These are phyloP conservation scores for Blastomussa wellsi DNA, from an alignment of 92 coral and sea anemone species.

Conservation along the genomic window DNA sequence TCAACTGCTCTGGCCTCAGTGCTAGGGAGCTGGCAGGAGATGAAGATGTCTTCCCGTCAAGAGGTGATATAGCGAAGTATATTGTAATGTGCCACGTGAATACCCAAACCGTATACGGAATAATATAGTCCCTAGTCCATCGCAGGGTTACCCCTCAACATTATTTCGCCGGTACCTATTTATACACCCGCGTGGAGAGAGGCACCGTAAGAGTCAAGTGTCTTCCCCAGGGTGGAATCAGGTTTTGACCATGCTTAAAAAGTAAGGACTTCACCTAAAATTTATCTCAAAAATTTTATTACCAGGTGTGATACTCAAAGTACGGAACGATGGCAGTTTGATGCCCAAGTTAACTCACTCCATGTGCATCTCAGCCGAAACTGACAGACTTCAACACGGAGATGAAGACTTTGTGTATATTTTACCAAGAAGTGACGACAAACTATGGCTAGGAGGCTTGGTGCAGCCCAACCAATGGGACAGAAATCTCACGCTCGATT, in stretches of 20 bases:
- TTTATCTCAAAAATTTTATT: not conserved
- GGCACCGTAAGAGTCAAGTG: too few species aligned
- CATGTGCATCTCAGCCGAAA: not conserved
- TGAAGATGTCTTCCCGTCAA: conserved; percentile 35
- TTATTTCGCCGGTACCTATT: too few species aligned
- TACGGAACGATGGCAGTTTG: conserved; percentile 39
- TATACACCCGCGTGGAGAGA: too few species aligned
- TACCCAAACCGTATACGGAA: too few species aligned
- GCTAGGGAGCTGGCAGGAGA: conserved; percentile 59
- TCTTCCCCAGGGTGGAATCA: not conserved
- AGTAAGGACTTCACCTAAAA: not conserved
- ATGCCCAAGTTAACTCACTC: conserved; percentile 31
- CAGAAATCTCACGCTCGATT: conserved; percentile 9
- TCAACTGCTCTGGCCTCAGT: conserved; percentile 61
- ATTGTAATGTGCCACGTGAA: too few species aligned
- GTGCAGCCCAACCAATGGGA: conserved; percentile 44
- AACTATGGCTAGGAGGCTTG: conserved; percentile 27
- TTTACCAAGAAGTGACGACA: conserved; percentile 32
- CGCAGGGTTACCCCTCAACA: too few species aligned
- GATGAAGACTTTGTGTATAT: conserved; percentile 17
- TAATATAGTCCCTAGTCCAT: too few species aligned
- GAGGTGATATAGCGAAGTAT: conserved; percentile 18
- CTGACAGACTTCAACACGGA: conserved; percentile 3
- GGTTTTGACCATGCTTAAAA: not conserved
- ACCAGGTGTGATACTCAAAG: conserved; percentile 24